Evolutionary conservation across 2,888 invertebrate species (phyloP).

Genomic region (Drosophila infuscata): DNA sequence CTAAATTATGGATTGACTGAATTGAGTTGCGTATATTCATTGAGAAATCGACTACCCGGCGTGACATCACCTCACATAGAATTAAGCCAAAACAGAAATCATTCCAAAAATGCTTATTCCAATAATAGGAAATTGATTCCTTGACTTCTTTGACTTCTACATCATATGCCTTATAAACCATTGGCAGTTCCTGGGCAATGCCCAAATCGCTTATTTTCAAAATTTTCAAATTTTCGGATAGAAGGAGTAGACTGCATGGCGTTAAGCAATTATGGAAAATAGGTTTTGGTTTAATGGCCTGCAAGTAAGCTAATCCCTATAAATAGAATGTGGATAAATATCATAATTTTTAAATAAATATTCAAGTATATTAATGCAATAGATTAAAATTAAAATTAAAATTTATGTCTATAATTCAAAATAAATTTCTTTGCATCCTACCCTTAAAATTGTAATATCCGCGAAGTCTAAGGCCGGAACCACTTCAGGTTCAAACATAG

Average conservation of each 20-base stretch:
- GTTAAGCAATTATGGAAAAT: not conserved
- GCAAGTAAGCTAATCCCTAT: slow-evolving; percentile 16
- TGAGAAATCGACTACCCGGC: too few species aligned
- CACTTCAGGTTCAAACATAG: not conserved
- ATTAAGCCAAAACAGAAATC: not conserved
- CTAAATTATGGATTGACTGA: too few species aligned
- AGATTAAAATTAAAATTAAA: not conserved
- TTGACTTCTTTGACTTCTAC: too few species aligned
- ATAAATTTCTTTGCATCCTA: not conserved
- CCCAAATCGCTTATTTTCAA: slow-evolving; percentile 4
- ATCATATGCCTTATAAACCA: too few species aligned
- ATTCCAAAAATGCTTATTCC: not conserved
- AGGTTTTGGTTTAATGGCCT: not conserved
- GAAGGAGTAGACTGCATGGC: not conserved
- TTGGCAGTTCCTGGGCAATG: not conserved
- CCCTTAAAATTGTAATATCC: not conserved
- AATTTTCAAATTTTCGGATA: not conserved
- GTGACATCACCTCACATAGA: too few species aligned
- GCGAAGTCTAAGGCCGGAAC: not conserved
- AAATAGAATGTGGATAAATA: not conserved
- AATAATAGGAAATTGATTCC: too few species aligned
- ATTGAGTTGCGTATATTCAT: too few species aligned
- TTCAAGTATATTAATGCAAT: not conserved
- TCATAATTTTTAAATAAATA: not conserved
- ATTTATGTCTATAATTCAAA: not conserved